These are phyloP conservation scores for Amblyopsis rosae DNA, from an alignment of 2,113 vertebrate species.

Conservation along the genomic window DNA sequence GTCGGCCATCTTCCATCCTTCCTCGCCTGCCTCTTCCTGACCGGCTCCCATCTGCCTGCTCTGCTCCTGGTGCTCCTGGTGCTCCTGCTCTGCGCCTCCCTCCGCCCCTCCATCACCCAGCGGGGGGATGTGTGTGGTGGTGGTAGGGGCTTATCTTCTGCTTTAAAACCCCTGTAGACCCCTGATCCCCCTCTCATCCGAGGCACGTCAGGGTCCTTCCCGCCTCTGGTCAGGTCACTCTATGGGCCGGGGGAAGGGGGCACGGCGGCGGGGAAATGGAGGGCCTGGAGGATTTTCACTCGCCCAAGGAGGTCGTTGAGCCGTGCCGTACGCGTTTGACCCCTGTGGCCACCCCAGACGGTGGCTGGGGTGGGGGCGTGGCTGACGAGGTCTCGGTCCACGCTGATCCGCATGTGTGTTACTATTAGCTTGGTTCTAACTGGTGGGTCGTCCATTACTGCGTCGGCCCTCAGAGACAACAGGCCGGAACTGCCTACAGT, in stretches of 20 bases:
- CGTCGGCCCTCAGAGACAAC: neutral
- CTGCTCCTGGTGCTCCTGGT: constrained; percentile 48
- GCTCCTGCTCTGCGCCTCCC: too few species aligned
- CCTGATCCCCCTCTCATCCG: too few species aligned
- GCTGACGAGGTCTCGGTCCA: constrained; percentile 23
- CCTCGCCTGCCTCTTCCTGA: constrained; percentile 39
- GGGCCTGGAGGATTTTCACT: constrained; percentile 59
- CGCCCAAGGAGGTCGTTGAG: constrained; percentile 69
- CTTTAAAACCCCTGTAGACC: too few species aligned
- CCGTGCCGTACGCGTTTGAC: constrained; percentile 13
- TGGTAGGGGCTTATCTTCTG: too few species aligned
- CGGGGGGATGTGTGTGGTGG: too few species aligned
- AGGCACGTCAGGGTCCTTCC: too few species aligned
- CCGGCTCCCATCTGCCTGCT: constrained; percentile 51
- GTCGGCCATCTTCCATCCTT: constrained; percentile 1
- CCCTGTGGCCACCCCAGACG: constrained; percentile 46
- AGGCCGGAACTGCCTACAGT: too few species aligned
- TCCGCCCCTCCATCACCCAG: too few species aligned
- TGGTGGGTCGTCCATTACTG: constrained; percentile 37
- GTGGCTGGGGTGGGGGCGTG: constrained; percentile 37
- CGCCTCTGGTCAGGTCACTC: too few species aligned
- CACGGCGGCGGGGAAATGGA: too few species aligned
- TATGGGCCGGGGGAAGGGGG: too few species aligned
- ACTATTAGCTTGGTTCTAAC: constrained; percentile 35
- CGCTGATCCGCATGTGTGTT: constrained; percentile 22